phyloP scores from a whole-genome alignment of 2,113 vertebrate species.

The Hystrix cristata region DNA sequence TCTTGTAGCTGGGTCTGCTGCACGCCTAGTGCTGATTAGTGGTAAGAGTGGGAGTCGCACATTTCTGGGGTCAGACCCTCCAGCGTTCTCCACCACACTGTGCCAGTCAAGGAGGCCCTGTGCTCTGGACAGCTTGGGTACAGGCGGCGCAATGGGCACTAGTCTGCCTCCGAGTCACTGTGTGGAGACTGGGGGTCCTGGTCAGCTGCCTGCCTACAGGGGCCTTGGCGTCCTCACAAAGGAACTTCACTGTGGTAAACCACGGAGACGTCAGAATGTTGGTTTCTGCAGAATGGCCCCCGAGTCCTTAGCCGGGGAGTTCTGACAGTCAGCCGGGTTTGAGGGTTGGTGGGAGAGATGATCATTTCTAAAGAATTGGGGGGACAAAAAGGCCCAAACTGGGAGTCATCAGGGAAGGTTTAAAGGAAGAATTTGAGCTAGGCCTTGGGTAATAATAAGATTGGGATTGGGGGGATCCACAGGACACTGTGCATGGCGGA shows the following conservation, averaged over 20 bases:
- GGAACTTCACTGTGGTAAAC: not conserved
- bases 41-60: not conserved
- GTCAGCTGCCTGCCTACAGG: not conserved
- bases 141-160: not conserved
- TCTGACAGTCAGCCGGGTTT: not conserved
- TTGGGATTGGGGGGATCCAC: not conserved
- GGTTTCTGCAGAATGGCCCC: not conserved
- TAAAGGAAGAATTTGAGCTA: slow-evolving; percentile 2
- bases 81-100: not conserved
- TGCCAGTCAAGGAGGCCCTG: not conserved
- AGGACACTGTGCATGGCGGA: not conserved
- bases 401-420: not conserved
- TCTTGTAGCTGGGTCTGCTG: not conserved
- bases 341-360: not conserved
- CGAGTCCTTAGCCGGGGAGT: not conserved
- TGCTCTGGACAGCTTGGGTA: not conserved
- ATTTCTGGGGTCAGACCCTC: not conserved
- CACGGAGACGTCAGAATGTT: not conserved
- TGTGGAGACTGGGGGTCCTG: not conserved
- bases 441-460: not conserved
- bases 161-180: not conserved
- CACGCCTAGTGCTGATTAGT: not conserved
- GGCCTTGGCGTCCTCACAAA: slow-evolving; percentile 9
- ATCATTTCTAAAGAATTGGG: not conserved
- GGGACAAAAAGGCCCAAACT: not conserved